Conservation (phyloP, 2,888 invertebrate genomes). For the Aphidoletes aphidimyza region DNA sequence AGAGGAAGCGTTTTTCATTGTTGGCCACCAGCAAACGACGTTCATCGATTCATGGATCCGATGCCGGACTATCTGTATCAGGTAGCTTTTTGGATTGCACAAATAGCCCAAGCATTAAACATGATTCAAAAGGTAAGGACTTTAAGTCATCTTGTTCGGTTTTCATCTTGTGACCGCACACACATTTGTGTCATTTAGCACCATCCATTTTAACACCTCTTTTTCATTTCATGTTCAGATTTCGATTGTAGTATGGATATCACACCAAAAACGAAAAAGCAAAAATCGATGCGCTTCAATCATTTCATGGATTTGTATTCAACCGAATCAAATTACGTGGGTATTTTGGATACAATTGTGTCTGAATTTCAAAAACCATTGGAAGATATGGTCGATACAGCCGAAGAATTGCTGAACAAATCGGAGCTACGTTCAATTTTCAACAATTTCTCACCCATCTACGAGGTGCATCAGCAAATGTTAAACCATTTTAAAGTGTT, state of each 20-base stretch:
- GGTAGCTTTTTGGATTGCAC: slow-evolving; percentile 91
- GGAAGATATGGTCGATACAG: slow-evolving; percentile 85
- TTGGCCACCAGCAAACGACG: slow-evolving; percentile 73
- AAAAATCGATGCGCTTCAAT: slow-evolving; percentile 66
- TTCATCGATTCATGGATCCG: slow-evolving; percentile 87
- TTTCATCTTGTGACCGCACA: too few relatives aligned
- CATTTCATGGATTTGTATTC: slow-evolving; percentile 85
- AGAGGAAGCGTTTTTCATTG: slow-evolving; percentile 74
- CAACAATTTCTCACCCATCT: slow-evolving; percentile 93
- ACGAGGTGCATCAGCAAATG: slow-evolving; percentile 88
- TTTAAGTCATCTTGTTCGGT: slow-evolving; percentile 60
- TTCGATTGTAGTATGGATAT: slow-evolving; percentile 45
- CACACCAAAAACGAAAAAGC: slow-evolving; percentile 62
- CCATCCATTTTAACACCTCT: slow-evolving; percentile 24
- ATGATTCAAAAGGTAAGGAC: slow-evolving; percentile 62
- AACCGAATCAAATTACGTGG: slow-evolving; percentile 97
- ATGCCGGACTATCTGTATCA: slow-evolving; percentile 86
- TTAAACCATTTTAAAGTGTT: slow-evolving; percentile 68
- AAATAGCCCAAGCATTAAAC: slow-evolving; percentile 77
- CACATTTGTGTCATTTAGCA: too few relatives aligned
- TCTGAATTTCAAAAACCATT: slow-evolving; percentile 93
- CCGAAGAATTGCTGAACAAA: slow-evolving; percentile 81
- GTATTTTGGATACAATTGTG: slow-evolving; percentile 91
- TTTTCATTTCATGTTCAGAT: slow-evolving; percentile 57
- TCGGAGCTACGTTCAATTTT: slow-evolving; percentile 95